A percentile compares a stretch with the other conserved stretches of the same genome.
Conservation (phyloP, 2,888 invertebrate genomes). For the Melinopterus prodromus region DNA sequence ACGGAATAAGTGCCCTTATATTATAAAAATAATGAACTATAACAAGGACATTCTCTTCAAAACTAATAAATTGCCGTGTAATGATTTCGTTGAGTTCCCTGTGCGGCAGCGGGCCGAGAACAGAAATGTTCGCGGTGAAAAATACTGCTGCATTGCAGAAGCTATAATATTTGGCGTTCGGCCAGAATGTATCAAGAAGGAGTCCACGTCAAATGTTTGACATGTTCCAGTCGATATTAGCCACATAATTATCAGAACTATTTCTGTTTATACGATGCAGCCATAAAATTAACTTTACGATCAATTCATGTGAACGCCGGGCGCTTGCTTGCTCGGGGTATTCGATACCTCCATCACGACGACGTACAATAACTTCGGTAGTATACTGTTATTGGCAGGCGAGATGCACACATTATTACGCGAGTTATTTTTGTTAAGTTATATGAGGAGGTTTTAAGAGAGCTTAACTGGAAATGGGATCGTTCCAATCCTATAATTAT, state of each 20-base stretch:
- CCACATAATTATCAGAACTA: conserved; percentile 4
- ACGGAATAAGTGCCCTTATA: too few species aligned
- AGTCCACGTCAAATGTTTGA: not conserved
- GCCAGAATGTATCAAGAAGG: not conserved
- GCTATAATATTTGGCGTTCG: not conserved
- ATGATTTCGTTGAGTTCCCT: not conserved
- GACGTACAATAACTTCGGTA: not conserved
- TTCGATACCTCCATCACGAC: not conserved
- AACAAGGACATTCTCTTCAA: not conserved
- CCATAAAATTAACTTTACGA: not conserved
- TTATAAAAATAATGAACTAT: too few species aligned
- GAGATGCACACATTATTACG: not conserved
- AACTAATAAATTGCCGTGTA: not conserved
- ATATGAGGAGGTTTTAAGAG: not conserved
- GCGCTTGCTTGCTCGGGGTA: not conserved
- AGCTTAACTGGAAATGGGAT: not conserved
- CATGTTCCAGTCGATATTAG: not conserved
- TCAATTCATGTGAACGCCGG: not conserved
- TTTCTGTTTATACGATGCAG: not conserved
- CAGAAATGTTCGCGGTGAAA: not conserved
- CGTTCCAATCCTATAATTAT: not conserved
- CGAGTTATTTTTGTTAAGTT: not conserved
- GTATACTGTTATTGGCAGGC: not conserved
- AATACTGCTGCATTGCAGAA: not conserved
- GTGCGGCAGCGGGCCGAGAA: not conserved